Evolutionary conservation across 2,113 vertebrate genomes (phyloP).

Genomic region (Psephotus haematonotus): DNA sequence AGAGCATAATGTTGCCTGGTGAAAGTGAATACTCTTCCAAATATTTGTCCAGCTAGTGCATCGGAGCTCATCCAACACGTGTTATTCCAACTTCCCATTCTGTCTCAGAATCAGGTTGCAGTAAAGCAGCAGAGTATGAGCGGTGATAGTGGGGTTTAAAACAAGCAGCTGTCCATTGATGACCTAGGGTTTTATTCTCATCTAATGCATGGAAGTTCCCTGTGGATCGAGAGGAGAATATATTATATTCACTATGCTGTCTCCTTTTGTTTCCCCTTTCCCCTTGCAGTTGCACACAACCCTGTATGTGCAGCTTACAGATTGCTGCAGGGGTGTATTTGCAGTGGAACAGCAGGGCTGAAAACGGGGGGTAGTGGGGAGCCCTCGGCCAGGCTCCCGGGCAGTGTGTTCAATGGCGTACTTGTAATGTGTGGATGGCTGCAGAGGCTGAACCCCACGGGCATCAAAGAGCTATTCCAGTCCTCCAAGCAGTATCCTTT

Average conservation of each 20-base stretch:
- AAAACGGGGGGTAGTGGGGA: background rate
- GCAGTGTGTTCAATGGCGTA: background rate
- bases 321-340: background rate
- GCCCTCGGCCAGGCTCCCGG: background rate
- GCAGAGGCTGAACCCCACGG: background rate
- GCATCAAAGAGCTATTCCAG: background rate
- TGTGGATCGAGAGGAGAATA: conserved; percentile 23
- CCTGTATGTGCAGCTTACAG: background rate
- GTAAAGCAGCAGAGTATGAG: background rate
- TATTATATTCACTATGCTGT: background rate
- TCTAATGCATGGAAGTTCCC: conserved; percentile 38
- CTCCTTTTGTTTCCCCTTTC: conserved; percentile 38
- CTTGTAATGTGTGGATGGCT: background rate
- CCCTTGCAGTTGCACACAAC: background rate
- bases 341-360: background rate
- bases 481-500: background rate
- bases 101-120: background rate
- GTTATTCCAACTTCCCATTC: background rate
- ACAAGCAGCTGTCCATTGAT: background rate
- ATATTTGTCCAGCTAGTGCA: conserved; percentile 8
- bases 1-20: conserved; percentile 45
- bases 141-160: background rate
- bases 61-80: background rate
- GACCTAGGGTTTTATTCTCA: background rate
- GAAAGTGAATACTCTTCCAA: conserved; percentile 20